Conservation (phyloP, 2,113 vertebrate species). For the Phalacrocorax aristotelis region DNA sequence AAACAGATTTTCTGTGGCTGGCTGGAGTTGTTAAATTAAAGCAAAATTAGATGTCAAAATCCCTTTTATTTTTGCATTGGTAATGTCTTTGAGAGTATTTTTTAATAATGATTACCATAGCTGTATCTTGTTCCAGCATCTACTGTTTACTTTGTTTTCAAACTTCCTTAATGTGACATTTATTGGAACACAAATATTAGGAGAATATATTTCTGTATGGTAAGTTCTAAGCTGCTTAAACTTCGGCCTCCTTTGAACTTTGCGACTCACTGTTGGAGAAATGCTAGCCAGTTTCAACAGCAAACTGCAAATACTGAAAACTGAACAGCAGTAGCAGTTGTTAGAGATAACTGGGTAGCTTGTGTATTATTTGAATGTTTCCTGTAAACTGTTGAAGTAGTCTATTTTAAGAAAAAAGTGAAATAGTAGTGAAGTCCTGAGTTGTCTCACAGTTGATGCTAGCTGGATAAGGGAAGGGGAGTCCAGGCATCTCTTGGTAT, state of each 20-base stretch:
- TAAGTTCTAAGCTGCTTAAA: not conserved
- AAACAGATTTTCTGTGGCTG: not conserved
- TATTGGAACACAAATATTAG: not conserved
- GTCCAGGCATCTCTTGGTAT: not conserved
- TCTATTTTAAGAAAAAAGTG: not conserved
- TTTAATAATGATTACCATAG: not conserved
- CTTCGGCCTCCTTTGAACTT: not conserved
- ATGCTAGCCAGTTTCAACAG: not conserved
- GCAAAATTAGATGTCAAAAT: rapidly evolving
- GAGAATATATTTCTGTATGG: not conserved
- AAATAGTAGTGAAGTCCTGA: not conserved
- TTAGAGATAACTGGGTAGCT: not conserved
- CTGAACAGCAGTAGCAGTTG: not conserved
- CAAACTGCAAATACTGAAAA: not conserved
- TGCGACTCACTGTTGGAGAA: conserved; percentile 44
- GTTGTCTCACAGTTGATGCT: not conserved
- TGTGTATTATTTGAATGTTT: not conserved
- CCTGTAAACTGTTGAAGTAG: not conserved
- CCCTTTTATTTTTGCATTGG: not conserved
- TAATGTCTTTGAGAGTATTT: not conserved
- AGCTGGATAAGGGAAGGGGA: not conserved
- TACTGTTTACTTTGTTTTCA: not conserved
- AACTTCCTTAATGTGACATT: not conserved
- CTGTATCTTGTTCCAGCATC: not conserved
- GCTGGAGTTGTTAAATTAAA: not conserved